Evolutionary conservation across 2,888 invertebrate genomes (phyloP).

Genomic region (Brenthis daphne): DNA sequence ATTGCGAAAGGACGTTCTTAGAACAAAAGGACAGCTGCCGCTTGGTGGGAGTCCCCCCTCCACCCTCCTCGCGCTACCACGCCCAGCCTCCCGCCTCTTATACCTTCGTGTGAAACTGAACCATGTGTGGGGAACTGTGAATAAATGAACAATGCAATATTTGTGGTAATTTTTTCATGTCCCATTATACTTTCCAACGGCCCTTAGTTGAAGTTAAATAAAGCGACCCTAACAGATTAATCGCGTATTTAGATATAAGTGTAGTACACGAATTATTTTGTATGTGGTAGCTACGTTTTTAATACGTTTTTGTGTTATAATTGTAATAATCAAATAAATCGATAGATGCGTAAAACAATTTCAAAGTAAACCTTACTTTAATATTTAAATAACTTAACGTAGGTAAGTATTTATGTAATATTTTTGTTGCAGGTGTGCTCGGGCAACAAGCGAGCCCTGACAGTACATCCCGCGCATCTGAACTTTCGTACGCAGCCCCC

Average conservation of each 20-base stretch:
- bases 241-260: slow-evolving; percentile 65
- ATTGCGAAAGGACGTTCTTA: slow-evolving; percentile 51
- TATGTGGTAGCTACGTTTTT: slow-evolving; percentile 26
- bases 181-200: slow-evolving; percentile 59
- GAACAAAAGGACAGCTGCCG: slow-evolving; percentile 66
- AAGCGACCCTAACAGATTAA: slow-evolving; percentile 67
- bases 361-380: no score
- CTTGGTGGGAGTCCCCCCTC: slow-evolving; percentile 61
- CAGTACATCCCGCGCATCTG: slow-evolving; percentile 93
- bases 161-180: slow-evolving; percentile 69
- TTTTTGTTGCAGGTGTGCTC: slow-evolving; percentile 59
- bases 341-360: no score
- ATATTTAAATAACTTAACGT: no score
- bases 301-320: not conserved
- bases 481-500: slow-evolving; percentile 82
- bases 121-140: slow-evolving; percentile 59
- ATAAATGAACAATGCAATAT: slow-evolving; percentile 69
- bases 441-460: slow-evolving; percentile 92
- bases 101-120: slow-evolving; percentile 74
- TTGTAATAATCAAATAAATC: not conserved
- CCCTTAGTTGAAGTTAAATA: slow-evolving; percentile 68
- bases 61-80: slow-evolving; percentile 51
- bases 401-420: not conserved
- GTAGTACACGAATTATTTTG: slow-evolving; percentile 46
- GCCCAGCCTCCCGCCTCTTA: slow-evolving; percentile 63